phyloP scores from a whole-genome alignment of 1,140 invertebrate genomes.

The Drosophila nebulosa region DNA sequence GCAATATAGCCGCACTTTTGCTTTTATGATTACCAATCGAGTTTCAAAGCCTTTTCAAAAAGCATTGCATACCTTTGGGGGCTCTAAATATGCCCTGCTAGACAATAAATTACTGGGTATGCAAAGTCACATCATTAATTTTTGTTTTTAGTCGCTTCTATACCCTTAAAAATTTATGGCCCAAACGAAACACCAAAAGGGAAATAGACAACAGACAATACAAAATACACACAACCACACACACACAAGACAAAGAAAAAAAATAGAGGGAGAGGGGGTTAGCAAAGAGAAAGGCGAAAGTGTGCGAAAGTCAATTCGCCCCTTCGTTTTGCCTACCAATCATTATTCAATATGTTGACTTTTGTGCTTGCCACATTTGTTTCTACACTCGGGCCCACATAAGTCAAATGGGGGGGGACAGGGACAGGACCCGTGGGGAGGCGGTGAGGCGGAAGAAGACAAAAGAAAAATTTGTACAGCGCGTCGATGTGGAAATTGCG shows the following conservation, averaged over 20 bases:
- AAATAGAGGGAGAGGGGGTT: background rate
- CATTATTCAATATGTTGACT: constrained; percentile 77
- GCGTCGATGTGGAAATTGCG: constrained; percentile 73
- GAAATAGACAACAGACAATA: constrained; percentile 1
- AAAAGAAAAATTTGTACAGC: constrained; percentile 68
- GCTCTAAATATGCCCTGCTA: background rate
- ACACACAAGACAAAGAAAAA: constrained; percentile 8
- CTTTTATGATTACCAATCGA: too few relatives aligned
- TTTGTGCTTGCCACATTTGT: constrained; percentile 71
- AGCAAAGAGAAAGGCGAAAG: constrained; percentile 13
- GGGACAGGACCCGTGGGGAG: background rate
- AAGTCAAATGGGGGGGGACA: constrained; percentile 48
- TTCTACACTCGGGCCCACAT: constrained; percentile 55
- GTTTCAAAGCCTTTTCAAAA: background rate
- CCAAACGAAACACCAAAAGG: constrained; percentile 11
- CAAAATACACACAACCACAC: constrained; percentile 16
- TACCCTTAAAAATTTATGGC: constrained; percentile 47
- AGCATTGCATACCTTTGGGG: background rate
- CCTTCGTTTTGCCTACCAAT: constrained; percentile 50
- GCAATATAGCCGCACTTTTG: too few relatives aligned
- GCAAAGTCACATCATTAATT: constrained; percentile 62
- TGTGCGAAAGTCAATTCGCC: constrained; percentile 37
- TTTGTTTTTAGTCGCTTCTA: constrained; percentile 30
- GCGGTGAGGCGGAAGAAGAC: constrained; percentile 15
- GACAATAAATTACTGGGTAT: background rate